phyloP scores from a whole-genome alignment of 1,140 invertebrate species.

The Holotrichia oblita region DNA sequence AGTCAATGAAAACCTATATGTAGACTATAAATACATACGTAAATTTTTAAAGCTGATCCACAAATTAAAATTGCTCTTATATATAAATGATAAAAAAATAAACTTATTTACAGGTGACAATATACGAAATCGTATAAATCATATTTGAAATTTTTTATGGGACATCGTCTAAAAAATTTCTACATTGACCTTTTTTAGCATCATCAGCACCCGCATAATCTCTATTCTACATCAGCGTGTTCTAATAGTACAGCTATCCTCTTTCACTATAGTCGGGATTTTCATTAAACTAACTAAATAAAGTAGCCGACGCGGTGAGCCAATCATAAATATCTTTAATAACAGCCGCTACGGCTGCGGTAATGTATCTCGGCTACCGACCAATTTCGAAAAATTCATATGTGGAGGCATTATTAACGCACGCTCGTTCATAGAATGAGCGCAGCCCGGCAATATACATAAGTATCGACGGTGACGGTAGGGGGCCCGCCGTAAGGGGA shows the following conservation, averaged over 20 bases:
- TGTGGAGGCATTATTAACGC: slow-evolving; percentile 6
- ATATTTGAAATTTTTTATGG: too few species aligned
- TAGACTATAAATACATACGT: too few species aligned
- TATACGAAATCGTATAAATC: too few species aligned
- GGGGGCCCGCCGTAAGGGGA: slow-evolving; percentile 40
- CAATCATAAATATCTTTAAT: slow-evolving; percentile 40
- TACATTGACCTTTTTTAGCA: not conserved
- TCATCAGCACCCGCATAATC: not conserved
- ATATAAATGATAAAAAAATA: too few species aligned
- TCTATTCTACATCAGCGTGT: not conserved
- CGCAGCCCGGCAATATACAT: not conserved
- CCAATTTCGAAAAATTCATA: slow-evolving; percentile 40
- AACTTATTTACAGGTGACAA: too few species aligned
- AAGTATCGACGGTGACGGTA: slow-evolving; percentile 5
- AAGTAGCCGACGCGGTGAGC: slow-evolving; percentile 13
- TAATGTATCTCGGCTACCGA: slow-evolving; percentile 35
- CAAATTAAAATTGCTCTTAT: too few species aligned
- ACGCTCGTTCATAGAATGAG: slow-evolving; percentile 20
- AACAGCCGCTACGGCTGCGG: slow-evolving; percentile 23
- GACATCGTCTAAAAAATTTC: not conserved
- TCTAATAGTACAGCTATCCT: not conserved
- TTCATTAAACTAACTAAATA: slow-evolving; percentile 29
- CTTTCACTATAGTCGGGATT: not conserved
- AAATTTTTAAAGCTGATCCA: too few species aligned
- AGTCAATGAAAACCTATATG: too few species aligned